Conservation (phyloP, 2,113 vertebrate genomes). For the Alligator mississippiensis region DNA sequence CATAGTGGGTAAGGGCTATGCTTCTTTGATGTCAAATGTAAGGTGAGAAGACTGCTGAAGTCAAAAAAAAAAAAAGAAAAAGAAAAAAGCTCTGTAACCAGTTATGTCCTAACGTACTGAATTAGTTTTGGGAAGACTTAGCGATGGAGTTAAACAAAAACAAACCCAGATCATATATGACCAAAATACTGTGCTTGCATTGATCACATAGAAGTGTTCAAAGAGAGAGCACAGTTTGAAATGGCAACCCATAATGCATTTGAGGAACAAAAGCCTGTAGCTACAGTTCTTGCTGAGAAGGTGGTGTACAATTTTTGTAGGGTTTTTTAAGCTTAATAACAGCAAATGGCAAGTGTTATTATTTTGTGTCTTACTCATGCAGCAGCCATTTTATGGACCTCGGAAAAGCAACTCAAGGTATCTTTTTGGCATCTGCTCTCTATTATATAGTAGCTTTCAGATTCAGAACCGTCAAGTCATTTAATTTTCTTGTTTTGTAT, state of each 20-base stretch:
- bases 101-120: conserved; percentile 32
- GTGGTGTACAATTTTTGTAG: conserved; percentile 30
- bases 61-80: conserved; percentile 21
- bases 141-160: not conserved
- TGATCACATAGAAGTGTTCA: not conserved
- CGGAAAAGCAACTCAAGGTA: not conserved
- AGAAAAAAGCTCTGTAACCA: not conserved
- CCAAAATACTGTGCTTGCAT: conserved; percentile 21
- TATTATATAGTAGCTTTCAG: conserved; percentile 11
- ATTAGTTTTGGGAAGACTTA: not conserved
- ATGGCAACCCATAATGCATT: not conserved
- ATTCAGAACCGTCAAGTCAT: not conserved
- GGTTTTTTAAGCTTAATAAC: not conserved
- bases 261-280: not conserved
- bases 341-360: not conserved
- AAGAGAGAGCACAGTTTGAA: conserved; percentile 41
- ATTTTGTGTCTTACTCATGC: conserved; percentile 46
- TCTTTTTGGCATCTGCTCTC: not conserved
- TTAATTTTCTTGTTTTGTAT: conserved; percentile 17
- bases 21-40: conserved; percentile 33
- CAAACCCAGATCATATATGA: not conserved
- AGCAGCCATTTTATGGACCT: conserved; percentile 6
- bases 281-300: conserved; percentile 18
- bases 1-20: conserved; percentile 37
- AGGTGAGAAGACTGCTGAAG: conserved; percentile 40